Evolutionary conservation across 2,888 invertebrate species (phyloP).

Genomic region (Torymus aiolomorphi): DNA sequence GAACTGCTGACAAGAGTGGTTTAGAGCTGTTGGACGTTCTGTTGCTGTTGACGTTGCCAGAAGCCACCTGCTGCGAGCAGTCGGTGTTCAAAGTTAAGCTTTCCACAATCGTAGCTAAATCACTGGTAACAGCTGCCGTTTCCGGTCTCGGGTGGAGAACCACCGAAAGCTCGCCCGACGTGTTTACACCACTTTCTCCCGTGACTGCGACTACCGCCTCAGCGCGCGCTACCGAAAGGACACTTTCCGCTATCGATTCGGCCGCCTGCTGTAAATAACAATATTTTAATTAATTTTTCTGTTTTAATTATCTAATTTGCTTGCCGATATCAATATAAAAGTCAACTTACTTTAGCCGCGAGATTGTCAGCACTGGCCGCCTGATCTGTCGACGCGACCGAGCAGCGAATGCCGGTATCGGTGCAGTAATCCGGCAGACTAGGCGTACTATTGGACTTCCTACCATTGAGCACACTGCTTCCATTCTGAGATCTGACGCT

Average conservation of each 20-base stretch:
- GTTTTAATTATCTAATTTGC: too few species aligned
- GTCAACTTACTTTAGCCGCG: slow-evolving; percentile 80
- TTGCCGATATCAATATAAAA: too few species aligned
- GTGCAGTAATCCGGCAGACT: slow-evolving; percentile 94
- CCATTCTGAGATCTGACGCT: slow-evolving; percentile 76
- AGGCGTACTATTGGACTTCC: slow-evolving; percentile 97
- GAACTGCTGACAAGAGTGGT: slow-evolving; percentile 68
- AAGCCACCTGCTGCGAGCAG: slow-evolving; percentile 66
- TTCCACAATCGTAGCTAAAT: slow-evolving; percentile 92
- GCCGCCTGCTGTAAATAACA: slow-evolving; percentile 81
- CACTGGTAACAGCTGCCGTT: slow-evolving; percentile 78
- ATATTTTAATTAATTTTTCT: too few species aligned
- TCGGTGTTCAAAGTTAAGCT: slow-evolving; percentile 81
- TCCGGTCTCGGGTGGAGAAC: slow-evolving; percentile 80
- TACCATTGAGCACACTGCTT: slow-evolving; percentile 82
- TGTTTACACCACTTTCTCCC: slow-evolving; percentile 77
- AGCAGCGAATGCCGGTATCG: slow-evolving; percentile 81
- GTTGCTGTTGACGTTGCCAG: slow-evolving; percentile 80
- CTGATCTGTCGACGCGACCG: slow-evolving; percentile 96
- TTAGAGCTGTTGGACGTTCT: slow-evolving; percentile 75
- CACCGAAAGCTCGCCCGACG: slow-evolving; percentile 78
- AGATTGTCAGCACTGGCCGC: slow-evolving; percentile 97
- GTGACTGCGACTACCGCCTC: slow-evolving; percentile 81
- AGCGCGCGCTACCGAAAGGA: slow-evolving; percentile 84
- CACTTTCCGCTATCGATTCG: slow-evolving; percentile 91